Base-by-base conservation (phyloP, 2,113 vertebrate genomes). In the Deroptyus accipitrinus region DNA sequence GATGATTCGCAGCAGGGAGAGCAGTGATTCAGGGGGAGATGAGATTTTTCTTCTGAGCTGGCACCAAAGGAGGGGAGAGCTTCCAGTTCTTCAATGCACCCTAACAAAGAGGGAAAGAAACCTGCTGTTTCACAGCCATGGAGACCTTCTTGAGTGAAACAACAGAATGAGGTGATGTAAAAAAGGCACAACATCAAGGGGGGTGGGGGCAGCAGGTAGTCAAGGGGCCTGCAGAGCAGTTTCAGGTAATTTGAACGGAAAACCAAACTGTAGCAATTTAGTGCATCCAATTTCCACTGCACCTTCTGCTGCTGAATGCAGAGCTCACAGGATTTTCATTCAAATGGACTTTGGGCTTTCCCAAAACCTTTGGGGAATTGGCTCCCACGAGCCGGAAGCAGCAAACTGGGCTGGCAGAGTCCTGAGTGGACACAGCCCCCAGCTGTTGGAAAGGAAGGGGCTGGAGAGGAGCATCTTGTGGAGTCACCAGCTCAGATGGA, bases 401-500 rank as follows among this genome's bases (percentile, higher is more conserved):
- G 35, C 1, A 2, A 41, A 39, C n/a, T 20, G 59, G 28, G 24
- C n/a, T 80, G 78, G 30, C 25, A 48, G 52, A 46, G 37, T 28
- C 33, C n/a, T 2, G 3, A 9, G 31, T 0, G 2, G 55, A 30
- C 33, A 59, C 20, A 66, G 23, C 17, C 9, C 20, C 20, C 62
- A 19, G 24, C 10, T 52, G 10, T 0, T 18, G 13, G 18, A 52
- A 39, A 64, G 42, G 41, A 78, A 17, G 30, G 25, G 23, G 13
- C n/a, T 33, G n/a, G 33, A 64, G 67, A 41, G 18, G 54, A 41
- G 33, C 48, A 41, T 31, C 16, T 52, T 46, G 27, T 0, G 3
- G 27, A 11, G 16, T 63, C 44, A 70, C 25, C 0, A 0, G n/a
- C 19, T 49, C 0, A 0, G 44, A 31, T 30, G 44, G 16, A 68